phyloP scores from a whole-genome alignment of 2,113 vertebrate species.

The Mastomys natalensis region DNA sequence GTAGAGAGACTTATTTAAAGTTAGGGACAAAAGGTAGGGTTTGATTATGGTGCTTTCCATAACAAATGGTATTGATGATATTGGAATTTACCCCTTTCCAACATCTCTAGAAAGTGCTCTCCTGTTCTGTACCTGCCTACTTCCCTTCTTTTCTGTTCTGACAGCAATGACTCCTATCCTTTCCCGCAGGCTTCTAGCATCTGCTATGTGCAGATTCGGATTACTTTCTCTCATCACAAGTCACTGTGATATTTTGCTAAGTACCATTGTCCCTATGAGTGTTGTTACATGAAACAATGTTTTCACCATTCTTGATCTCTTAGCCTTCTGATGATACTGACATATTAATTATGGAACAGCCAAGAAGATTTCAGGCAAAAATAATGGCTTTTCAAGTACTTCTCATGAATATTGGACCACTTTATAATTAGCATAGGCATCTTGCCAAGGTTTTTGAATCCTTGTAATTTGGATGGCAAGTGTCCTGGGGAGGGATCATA shows the following conservation, averaged over 20 bases:
- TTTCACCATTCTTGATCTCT: slow-evolving; percentile 58
- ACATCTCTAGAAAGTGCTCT: neutral
- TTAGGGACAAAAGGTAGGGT: neutral
- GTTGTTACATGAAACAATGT: slow-evolving; percentile 54
- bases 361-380: slow-evolving; percentile 70
- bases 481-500: slow-evolving; percentile 68
- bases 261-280: slow-evolving; percentile 8
- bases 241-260: slow-evolving; percentile 62
- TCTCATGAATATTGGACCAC: slow-evolving; percentile 74
- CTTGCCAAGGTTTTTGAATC: slow-evolving; percentile 70
- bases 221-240: slow-evolving; percentile 47
- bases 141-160: neutral
- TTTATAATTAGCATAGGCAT: slow-evolving; percentile 73
- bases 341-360: slow-evolving; percentile 74
- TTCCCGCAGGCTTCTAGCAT: neutral
- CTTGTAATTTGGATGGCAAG: slow-evolving; percentile 69
- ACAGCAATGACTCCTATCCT: neutral
- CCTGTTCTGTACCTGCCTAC: neutral
- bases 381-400: slow-evolving; percentile 70
- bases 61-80: neutral
- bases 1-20: neutral
- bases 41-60: neutral
- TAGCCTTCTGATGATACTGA: slow-evolving; percentile 70
- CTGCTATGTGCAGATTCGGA: neutral
- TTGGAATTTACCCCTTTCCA: neutral